Evolutionary conservation across 2,113 vertebrate species (phyloP).

Genomic region (Oceanodroma tethys): DNA sequence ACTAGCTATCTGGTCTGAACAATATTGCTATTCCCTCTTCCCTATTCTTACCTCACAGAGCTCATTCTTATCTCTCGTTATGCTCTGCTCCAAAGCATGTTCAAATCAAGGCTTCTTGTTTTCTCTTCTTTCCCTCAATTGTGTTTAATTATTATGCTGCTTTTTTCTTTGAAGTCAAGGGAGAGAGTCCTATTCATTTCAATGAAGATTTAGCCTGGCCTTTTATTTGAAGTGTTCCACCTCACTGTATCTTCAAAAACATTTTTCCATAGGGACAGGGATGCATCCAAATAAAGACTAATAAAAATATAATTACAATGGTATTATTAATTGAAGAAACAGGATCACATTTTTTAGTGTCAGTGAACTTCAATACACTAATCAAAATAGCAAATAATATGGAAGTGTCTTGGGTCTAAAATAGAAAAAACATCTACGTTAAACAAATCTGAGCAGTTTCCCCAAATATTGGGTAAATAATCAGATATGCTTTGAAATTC

Average conservation of each 20-base stretch:
- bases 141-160: neutral
- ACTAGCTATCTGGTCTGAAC: neutral
- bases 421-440: neutral
- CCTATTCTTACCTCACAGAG: neutral
- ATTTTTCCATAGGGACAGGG: neutral
- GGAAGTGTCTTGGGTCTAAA: neutral
- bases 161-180: neutral
- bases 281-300: neutral
- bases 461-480: neutral
- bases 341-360: neutral
- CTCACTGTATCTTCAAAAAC: neutral
- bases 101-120: neutral
- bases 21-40: neutral
- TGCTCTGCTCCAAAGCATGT: accelerated
- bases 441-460: neutral
- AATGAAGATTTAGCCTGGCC: neutral
- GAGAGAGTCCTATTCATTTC: neutral
- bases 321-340: neutral
- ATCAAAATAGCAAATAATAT: neutral
- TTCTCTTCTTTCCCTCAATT: neutral
- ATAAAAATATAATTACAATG: neutral
- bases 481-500: neutral
- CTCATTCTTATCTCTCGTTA: neutral
- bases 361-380: neutral
- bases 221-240: neutral